Conservation (phyloP, 2,113 vertebrate species). For the Tiliqua scincoides region DNA sequence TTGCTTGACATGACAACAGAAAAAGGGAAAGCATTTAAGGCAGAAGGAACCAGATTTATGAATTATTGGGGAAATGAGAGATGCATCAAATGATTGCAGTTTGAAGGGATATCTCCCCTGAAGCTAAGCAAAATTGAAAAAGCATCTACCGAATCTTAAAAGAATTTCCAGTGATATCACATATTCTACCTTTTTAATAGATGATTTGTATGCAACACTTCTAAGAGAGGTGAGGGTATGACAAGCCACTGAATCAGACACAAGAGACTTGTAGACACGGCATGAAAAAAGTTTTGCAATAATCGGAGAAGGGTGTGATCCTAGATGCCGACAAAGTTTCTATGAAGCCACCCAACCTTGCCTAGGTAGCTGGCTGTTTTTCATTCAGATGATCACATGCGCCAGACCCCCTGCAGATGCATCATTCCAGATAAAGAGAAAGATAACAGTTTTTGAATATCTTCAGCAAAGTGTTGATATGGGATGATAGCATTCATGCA, state of each 20-base stretch:
- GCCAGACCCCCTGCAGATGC: not conserved
- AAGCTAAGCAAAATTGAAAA: constrained; percentile 63
- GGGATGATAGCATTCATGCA: not conserved
- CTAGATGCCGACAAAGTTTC: constrained; percentile 35
- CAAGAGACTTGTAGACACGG: constrained; percentile 48
- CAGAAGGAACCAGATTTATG: not conserved
- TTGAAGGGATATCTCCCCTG: constrained; percentile 45
- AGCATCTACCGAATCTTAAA: constrained; percentile 46
- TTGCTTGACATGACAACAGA: constrained; percentile 20
- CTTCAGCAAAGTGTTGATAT: not conserved
- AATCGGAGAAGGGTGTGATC: constrained; percentile 46
- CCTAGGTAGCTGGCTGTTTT: not conserved
- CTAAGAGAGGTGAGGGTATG: constrained; percentile 52
- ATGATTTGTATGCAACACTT: constrained; percentile 66
- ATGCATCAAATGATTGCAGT: constrained; percentile 50
- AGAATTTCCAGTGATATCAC: constrained; percentile 18
- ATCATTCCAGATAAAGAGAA: no score
- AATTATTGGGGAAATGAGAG: constrained; percentile 57
- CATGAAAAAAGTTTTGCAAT: constrained; percentile 31
- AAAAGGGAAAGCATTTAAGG: constrained; percentile 35
- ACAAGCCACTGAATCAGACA: constrained; percentile 50
- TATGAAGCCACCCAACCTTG: not conserved
- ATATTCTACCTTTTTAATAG: constrained; percentile 55
- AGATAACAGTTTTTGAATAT: not conserved
- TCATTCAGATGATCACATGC: not conserved